Percentiles rank a stretch among this genome's conserved stretches.
Evolutionary conservation across 2,888 invertebrate species (phyloP).

Genomic region (Macroteleia sp.): DNA sequence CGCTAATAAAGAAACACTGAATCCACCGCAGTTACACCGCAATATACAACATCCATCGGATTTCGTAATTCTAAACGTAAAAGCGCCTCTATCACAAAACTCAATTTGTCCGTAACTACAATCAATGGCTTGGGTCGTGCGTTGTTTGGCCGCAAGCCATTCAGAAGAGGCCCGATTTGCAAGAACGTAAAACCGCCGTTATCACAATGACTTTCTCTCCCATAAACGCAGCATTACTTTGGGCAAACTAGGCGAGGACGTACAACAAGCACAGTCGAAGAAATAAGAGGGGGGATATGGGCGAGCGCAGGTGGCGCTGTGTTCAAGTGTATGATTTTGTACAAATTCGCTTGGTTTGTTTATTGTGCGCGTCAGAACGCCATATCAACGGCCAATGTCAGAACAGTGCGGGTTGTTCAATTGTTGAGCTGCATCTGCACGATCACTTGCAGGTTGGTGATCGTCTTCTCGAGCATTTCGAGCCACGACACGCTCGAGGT

Average conservation of each 20-base stretch:
- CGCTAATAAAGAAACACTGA: slow-evolving; percentile 36
- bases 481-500: slow-evolving; percentile 81
- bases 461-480: slow-evolving; percentile 82
- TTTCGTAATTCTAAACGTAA: slow-evolving; percentile 35
- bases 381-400: too few relatives aligned
- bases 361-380: too few relatives aligned
- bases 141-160: not conserved
- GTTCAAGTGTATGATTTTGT: too few relatives aligned
- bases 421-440: slow-evolving; percentile 80
- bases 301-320: not conserved
- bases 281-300: not conserved
- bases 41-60: slow-evolving; percentile 43
- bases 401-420: too few relatives aligned
- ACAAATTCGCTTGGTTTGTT: too few relatives aligned
- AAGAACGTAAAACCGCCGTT: slow-evolving; percentile 9
- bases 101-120: slow-evolving; percentile 19
- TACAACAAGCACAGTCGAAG: slow-evolving; percentile 10
- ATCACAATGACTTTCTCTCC: slow-evolving; percentile 26
- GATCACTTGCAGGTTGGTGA: slow-evolving; percentile 80
- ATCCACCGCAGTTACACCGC: slow-evolving; percentile 42
- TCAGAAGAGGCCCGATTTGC: not conserved
- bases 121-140: not conserved
- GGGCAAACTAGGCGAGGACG: slow-evolving; percentile 43
- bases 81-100: slow-evolving; percentile 47
- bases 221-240: slow-evolving; percentile 33